These are phyloP conservation scores for Balaenoptera acutorostrata DNA, from an alignment of 2,113 vertebrate genomes.

Conservation along the genomic window DNA sequence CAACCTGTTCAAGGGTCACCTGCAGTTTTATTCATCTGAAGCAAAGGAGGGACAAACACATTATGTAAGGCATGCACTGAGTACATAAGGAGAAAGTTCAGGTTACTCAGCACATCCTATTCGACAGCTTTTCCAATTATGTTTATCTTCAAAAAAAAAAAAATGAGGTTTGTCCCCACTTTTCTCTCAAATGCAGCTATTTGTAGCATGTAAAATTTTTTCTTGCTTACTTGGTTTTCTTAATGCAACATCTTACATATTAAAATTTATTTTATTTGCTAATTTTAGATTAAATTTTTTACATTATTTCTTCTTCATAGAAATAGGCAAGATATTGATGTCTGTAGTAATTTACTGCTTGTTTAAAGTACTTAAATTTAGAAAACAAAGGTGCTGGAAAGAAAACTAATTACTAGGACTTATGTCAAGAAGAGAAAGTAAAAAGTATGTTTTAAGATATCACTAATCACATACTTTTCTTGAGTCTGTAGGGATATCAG, in stretches of 20 bases:
- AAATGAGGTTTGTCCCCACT: neutral
- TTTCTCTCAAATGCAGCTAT: neutral
- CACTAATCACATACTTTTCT: neutral
- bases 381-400: neutral
- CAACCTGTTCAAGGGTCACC: neutral
- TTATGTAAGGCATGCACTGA: neutral
- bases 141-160: neutral
- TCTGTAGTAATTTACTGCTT: neutral
- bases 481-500: neutral
- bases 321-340: neutral
- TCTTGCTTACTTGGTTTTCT: neutral
- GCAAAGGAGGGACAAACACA: neutral
- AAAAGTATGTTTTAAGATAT: neutral
- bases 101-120: neutral
- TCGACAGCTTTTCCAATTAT: neutral
- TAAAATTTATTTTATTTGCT: neutral
- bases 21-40: neutral
- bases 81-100: neutral
- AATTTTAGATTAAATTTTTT: neutral
- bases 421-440: neutral
- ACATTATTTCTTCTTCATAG: neutral
- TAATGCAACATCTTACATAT: neutral
- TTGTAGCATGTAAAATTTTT: neutral
- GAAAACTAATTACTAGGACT: neutral
- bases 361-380: neutral